Conservation (phyloP, 1,140 invertebrate species). For the Ostrea edulis region DNA sequence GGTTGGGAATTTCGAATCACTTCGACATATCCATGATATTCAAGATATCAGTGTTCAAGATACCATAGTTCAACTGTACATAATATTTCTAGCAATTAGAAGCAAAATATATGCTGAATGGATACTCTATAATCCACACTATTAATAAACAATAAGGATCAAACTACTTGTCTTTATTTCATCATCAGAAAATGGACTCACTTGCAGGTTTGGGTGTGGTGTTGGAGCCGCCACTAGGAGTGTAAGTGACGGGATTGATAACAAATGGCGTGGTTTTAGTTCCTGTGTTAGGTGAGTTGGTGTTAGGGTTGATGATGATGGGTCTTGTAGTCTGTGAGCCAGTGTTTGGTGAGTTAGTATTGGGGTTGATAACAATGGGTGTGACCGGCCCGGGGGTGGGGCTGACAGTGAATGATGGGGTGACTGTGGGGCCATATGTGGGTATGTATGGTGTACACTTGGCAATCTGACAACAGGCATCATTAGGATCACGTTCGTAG, state of each 20-base stretch:
- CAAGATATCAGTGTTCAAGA: too few relatives aligned
- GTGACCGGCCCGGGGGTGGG: neutral
- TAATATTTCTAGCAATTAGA: too few relatives aligned
- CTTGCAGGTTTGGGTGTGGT: conserved; percentile 21
- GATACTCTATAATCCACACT: too few relatives aligned
- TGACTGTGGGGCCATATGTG: conserved; percentile 47
- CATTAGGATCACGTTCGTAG: conserved; percentile 64
- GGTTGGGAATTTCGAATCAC: too few relatives aligned
- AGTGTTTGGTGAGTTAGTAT: conserved; percentile 36
- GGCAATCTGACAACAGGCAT: conserved; percentile 65
- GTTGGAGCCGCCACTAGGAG: conserved; percentile 14
- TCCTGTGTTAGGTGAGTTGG: conserved; percentile 3
- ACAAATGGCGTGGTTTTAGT: conserved; percentile 33
- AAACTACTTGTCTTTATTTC: too few relatives aligned
- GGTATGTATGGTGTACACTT: conserved; percentile 58
- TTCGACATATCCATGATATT: too few relatives aligned
- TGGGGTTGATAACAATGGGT: neutral
- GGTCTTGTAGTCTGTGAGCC: conserved; percentile 40
- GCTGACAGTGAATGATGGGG: conserved; percentile 1
- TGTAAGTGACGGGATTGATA: conserved; percentile 43
- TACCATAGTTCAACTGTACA: too few relatives aligned
- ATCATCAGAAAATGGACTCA: neutral
- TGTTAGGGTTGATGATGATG: conserved; percentile 41
- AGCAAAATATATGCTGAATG: too few relatives aligned
- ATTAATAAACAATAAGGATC: too few relatives aligned